These are phyloP conservation scores for Tympanoctomys barrerae DNA, from an alignment of 2,797 vertebrate genomes.

Conservation along the genomic window DNA sequence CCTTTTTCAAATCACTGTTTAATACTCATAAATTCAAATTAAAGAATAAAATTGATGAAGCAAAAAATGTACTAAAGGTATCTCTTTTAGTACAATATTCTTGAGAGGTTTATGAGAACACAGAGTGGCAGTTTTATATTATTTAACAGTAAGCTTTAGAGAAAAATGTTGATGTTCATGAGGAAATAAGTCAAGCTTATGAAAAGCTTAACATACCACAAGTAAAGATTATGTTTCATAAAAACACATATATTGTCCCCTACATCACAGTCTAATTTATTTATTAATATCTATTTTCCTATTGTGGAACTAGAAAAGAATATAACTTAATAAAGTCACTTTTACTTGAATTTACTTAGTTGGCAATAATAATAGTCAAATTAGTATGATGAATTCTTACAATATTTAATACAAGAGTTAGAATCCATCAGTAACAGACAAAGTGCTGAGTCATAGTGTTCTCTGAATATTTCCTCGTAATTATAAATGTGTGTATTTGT, in stretches of 20 bases:
- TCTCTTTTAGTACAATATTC: slow-evolving; percentile 63
- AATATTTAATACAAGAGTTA: not conserved
- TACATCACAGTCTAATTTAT: slow-evolving; percentile 36
- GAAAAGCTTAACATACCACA: slow-evolving; percentile 44
- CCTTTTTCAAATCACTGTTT: slow-evolving; percentile 46
- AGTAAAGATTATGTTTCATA: not conserved
- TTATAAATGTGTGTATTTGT: slow-evolving; percentile 15
- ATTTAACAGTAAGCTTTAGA: slow-evolving; percentile 46
- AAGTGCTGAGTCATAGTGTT: not conserved
- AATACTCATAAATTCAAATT: slow-evolving; percentile 76
- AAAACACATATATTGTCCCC: not conserved
- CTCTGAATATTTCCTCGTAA: not conserved
- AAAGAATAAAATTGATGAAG: slow-evolving; percentile 75
- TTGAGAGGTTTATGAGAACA: slow-evolving; percentile 53
- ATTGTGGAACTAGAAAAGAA: not conserved
- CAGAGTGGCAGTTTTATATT: not conserved
- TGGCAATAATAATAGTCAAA: slow-evolving; percentile 8
- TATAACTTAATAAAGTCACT: slow-evolving; percentile 33
- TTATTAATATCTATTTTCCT: slow-evolving; percentile 33
- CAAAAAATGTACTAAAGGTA: slow-evolving; percentile 67
- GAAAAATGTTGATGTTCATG: slow-evolving; percentile 6
- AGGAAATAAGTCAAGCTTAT: slow-evolving; percentile 44
- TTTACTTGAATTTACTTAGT: slow-evolving; percentile 37
- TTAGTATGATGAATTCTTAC: slow-evolving; percentile 14
- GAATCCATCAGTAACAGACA: slow-evolving; percentile 1